Base-by-base conservation (phyloP, 2,797 vertebrate genomes). In the Melanogrammus aeglefinus region DNA sequence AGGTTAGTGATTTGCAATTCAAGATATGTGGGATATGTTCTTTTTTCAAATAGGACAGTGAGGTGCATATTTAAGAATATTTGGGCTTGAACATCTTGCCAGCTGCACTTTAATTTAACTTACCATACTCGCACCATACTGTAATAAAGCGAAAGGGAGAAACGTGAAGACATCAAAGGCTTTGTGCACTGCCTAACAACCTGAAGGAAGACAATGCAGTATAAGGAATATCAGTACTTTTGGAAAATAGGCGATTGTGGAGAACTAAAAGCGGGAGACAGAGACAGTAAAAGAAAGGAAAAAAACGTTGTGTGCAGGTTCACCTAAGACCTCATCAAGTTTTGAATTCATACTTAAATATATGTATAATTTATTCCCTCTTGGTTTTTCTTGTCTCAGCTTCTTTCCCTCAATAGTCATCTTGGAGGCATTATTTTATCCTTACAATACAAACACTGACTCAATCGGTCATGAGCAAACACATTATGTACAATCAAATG, bases 1-100 rank as follows among this genome's bases (percentile, higher is more conserved):
- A 91, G 89, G 82, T 93, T 88, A 78, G 86, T 63, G 85, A 91
- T 92, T 88, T 87, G 88, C 90, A 91, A 85, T 87, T 83, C 83
- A 85, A 83, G 82, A 82, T 27, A 33, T 75, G 78, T 74, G 47
- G 36, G 79, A 79, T 35, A 24, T 79, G 83, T 83, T 6, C 44
- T 89, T 84, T 80, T 6, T 41, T 63, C n/a, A 77, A 84, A 89
- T 79, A 73, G 79, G 77, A 71, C 84, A 85, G 72, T 13, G 10
- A 77, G 74, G 21, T 69, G 70, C 84, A 81, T 77, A 83, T 63
- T 63, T 63, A n/a, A 24, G 57, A 24, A 24, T 0, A 63, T 63
- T 63, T 63, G 57, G 57, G n/a, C 57, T 24, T 57, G 18, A 57
- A 57, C 16, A n/a, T 57, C 47, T 63, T 24, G n/a, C 57, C n/a